phyloP scores from a whole-genome alignment of 1,140 invertebrate genomes.

The Cydia amplana region DNA sequence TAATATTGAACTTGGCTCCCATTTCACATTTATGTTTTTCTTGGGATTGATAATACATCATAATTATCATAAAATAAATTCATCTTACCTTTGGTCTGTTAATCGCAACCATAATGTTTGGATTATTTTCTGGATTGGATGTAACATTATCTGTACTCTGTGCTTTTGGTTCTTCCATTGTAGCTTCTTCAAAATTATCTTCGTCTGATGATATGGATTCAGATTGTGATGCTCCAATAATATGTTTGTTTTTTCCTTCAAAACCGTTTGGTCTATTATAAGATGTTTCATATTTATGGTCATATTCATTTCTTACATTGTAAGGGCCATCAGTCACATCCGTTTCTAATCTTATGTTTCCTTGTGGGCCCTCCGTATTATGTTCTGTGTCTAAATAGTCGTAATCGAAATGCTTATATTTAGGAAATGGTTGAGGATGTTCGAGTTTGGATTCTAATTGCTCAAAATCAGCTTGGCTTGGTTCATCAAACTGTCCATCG shows the following conservation, averaged over 20 bases:
- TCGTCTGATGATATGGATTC: neutral
- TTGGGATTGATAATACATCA: too few relatives aligned
- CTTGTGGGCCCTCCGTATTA: neutral
- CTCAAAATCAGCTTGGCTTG: constrained; percentile 56
- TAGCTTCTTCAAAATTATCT: neutral
- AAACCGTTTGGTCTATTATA: neutral
- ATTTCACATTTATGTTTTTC: too few relatives aligned
- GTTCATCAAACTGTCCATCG: constrained; percentile 32
- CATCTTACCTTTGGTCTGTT: neutral
- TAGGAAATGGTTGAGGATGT: neutral
- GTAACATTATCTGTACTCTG: neutral
- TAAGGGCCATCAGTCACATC: neutral
- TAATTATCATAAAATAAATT: neutral
- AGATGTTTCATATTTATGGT: neutral
- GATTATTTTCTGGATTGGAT: neutral
- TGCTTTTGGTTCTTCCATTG: neutral
- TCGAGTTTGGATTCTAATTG: constrained; percentile 21
- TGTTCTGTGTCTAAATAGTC: neutral
- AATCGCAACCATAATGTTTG: neutral
- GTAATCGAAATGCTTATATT: neutral
- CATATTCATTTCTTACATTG: neutral
- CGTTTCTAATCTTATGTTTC: neutral
- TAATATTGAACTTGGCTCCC: too few relatives aligned
- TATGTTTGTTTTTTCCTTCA: neutral
- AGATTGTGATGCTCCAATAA: neutral